Conservation (phyloP, 2,797 vertebrate species). For the Chloroceryle inda region DNA sequence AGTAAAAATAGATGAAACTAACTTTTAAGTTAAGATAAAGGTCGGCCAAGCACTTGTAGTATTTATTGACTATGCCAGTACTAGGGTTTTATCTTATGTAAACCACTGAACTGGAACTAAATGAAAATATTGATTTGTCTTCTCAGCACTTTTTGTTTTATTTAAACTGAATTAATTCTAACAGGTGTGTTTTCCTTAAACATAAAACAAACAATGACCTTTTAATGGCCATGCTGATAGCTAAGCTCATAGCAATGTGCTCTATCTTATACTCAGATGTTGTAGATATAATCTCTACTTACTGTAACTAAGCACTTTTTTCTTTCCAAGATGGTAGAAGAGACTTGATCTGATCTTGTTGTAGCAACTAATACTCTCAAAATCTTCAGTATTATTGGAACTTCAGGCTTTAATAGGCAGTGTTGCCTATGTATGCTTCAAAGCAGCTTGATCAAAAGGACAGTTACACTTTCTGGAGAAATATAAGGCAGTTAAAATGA, state of each 20-base stretch:
- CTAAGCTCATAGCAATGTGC: neutral
- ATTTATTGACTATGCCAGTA: neutral
- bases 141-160: neutral
- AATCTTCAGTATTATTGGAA: neutral
- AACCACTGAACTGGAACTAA: neutral
- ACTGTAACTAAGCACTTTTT: neutral
- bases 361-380: neutral
- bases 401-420: neutral
- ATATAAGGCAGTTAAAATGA: neutral
- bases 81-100: neutral
- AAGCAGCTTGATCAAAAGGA: neutral
- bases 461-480: neutral
- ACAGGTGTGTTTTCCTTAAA: neutral
- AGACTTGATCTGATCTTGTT: neutral
- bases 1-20: neutral
- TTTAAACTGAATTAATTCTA: neutral
- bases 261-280: neutral
- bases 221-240: neutral
- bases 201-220: neutral
- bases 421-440: neutral
- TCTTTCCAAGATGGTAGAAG: neutral
- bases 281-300: neutral
- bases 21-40: neutral
- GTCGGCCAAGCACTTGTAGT: neutral
- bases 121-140: neutral